phyloP scores from a whole-genome alignment of 2,888 invertebrate species.

The Lasioglossum vierecki region DNA sequence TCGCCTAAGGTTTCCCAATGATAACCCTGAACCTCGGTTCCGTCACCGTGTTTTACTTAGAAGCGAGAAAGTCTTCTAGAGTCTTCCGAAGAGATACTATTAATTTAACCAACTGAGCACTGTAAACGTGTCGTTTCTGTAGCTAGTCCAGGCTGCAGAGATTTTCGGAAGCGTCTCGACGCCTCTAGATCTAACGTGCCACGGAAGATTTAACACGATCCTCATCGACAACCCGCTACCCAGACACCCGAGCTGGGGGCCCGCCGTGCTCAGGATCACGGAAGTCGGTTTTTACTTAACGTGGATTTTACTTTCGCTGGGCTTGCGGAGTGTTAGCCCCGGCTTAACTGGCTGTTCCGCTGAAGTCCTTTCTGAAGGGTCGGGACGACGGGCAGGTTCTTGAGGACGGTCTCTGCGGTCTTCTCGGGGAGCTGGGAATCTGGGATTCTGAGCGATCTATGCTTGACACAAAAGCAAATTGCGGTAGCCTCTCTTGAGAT shows the following conservation, averaged over 20 bases:
- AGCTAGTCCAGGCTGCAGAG: not conserved
- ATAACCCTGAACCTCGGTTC: too few relatives aligned
- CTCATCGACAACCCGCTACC: slow-evolving; percentile 1
- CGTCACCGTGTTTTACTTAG: too few relatives aligned
- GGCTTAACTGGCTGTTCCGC: slow-evolving; percentile 11
- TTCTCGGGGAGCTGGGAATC: slow-evolving; percentile 3
- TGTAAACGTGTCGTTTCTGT: not conserved
- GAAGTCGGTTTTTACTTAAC: slow-evolving; percentile 12
- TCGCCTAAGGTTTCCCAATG: too few relatives aligned
- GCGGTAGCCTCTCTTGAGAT: slow-evolving; percentile 12
- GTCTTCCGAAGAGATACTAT: too few relatives aligned
- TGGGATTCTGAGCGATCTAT: slow-evolving; percentile 10
- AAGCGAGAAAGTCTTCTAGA: too few relatives aligned
- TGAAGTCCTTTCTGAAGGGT: slow-evolving; percentile 10
- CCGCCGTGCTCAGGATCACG: slow-evolving; percentile 1
- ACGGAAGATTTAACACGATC: not conserved
- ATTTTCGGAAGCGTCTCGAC: not conserved
- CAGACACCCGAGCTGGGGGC: not conserved
- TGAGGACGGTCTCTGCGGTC: slow-evolving; percentile 6
- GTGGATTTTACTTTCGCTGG: slow-evolving; percentile 7
- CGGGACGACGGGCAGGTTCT: not conserved
- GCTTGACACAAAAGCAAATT: slow-evolving; percentile 16
- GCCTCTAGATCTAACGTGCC: not conserved
- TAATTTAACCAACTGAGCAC: too few relatives aligned
- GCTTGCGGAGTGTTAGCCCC: not conserved